Percentiles rank a stretch among this genome's conserved stretches.
Conservation (phyloP, 2,888 invertebrate species). For the Tipula confusa region DNA sequence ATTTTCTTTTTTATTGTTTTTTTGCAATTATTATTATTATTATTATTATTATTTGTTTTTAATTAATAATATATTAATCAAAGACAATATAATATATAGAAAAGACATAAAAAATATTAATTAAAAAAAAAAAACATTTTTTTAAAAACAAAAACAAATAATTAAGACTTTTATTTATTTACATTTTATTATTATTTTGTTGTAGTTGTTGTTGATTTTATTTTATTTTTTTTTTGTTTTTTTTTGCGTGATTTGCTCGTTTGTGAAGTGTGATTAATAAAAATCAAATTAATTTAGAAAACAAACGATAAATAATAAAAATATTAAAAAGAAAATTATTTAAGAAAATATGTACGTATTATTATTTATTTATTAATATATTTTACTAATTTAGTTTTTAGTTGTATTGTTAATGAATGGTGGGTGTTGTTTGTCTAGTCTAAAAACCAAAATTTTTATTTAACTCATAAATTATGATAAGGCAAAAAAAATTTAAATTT, state of each 20-base stretch:
- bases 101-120: not conserved
- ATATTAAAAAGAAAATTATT: conserved; percentile 20
- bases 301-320: not conserved
- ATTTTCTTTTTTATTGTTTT: conserved; percentile 29
- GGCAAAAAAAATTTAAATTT: not conserved
- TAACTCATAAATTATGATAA: not conserved
- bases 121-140: conserved; percentile 7
- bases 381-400: not conserved
- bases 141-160: conserved; percentile 4
- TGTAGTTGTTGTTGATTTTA: not conserved
- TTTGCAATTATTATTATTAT: not conserved
- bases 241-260: conserved; percentile 1
- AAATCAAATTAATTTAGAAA: not conserved
- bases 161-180: conserved; percentile 29
- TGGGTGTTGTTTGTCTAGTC: not conserved
- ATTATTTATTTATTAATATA: conserved; percentile 1
- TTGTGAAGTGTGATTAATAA: conserved; percentile 20
- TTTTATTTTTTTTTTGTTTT: not conserved
- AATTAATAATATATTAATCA: conserved; percentile 20
- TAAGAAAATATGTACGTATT: conserved; percentile 7
- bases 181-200: not conserved
- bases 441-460: not conserved
- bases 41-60: not conserved
- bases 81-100: not conserved
- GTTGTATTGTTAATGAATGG: not conserved